Base-by-base conservation (phyloP, 2,113 vertebrate species). In the Leuciscus idus region DNA sequence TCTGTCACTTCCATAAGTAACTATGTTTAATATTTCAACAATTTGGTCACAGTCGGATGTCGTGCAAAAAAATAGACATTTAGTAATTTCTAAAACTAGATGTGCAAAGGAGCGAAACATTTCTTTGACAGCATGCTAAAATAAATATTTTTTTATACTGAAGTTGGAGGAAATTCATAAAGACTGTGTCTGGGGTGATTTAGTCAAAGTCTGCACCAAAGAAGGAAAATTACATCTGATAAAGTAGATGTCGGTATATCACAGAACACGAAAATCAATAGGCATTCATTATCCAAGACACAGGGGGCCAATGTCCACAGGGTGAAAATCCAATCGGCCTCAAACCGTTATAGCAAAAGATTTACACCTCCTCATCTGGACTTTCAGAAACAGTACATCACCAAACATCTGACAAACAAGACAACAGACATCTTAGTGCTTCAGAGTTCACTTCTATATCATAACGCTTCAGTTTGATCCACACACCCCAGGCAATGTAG, bases 161-260 rank as follows among this genome's bases (percentile, higher is more conserved):
- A 13, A 62, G 4, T 39, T 80, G 13, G 30, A 19, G 6, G 39
- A 15, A 61, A 62, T 26, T 28, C 78, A 62, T 62, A 48, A 64
- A 81, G 78, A 19, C 36, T 36, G 43, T 26, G 23, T n/a, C 4
- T 28, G n/a, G 64, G 59, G 59, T 81, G 78, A 81, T 64, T 64
- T 28, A 81, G 36, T 64, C 64, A 46, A 81, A 48, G 39, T 30
- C 39, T 64, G 59, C 39, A 19, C 39, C 23, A 48, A 81, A 81
- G 57, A 80, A 80, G 36, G 77, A 81, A n/a, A 81, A 81, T 81
- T 64, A 82, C 17, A 55, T 52, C 17, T 82, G 6, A 82, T 52
- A 68, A 82, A 66, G 46, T 82, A 82, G 43, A 82, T 82, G 19
- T 52, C 80, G 23, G 46, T 68, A 52, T 82, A 82, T 82, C 80